phyloP scores from a whole-genome alignment of 2,113 vertebrate species.

The Lampris incognitus region DNA sequence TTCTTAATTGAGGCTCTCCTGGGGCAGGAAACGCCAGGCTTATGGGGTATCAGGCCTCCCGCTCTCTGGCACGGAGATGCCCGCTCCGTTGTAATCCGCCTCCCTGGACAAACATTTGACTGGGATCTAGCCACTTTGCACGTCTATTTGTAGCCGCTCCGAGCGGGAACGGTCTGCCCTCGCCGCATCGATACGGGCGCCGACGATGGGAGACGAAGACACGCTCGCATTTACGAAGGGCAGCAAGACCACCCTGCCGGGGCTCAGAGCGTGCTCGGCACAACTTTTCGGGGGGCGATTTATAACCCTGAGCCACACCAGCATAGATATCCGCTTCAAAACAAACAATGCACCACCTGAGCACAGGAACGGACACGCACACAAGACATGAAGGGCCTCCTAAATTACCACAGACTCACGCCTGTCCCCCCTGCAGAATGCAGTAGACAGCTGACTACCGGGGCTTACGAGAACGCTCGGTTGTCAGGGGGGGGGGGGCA shows the following conservation, averaged over 20 bases:
- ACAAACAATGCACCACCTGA: slow-evolving; percentile 23
- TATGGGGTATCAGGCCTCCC: slow-evolving; percentile 62
- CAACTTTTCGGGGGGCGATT: slow-evolving; percentile 15
- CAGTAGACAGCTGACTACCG: slow-evolving; percentile 80
- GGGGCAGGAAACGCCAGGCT: slow-evolving; percentile 76
- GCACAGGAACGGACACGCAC: slow-evolving; percentile 26
- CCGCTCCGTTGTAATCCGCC: slow-evolving; percentile 69
- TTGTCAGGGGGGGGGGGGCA: slow-evolving; percentile 74
- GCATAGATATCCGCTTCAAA: slow-evolving; percentile 26
- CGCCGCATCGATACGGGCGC: neutral
- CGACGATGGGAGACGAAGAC: slow-evolving; percentile 39
- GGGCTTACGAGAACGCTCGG: slow-evolving; percentile 78
- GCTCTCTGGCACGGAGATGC: slow-evolving; percentile 67
- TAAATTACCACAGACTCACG: slow-evolving; percentile 74
- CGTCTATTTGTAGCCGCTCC: slow-evolving; percentile 74
- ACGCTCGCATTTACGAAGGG: slow-evolving; percentile 22
- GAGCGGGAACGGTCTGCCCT: slow-evolving; percentile 10
- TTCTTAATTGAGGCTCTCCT: slow-evolving; percentile 74
- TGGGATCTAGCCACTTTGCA: slow-evolving; percentile 73
- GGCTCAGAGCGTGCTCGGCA: slow-evolving; percentile 12
- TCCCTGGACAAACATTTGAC: slow-evolving; percentile 73
- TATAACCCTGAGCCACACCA: neutral
- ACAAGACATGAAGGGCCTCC: slow-evolving; percentile 56
- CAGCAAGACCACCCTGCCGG: slow-evolving; percentile 24
- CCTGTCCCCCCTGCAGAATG: slow-evolving; percentile 72